Evolutionary conservation across 2,888 invertebrate genomes (phyloP).

Genomic region (Lycia hirtaria): DNA sequence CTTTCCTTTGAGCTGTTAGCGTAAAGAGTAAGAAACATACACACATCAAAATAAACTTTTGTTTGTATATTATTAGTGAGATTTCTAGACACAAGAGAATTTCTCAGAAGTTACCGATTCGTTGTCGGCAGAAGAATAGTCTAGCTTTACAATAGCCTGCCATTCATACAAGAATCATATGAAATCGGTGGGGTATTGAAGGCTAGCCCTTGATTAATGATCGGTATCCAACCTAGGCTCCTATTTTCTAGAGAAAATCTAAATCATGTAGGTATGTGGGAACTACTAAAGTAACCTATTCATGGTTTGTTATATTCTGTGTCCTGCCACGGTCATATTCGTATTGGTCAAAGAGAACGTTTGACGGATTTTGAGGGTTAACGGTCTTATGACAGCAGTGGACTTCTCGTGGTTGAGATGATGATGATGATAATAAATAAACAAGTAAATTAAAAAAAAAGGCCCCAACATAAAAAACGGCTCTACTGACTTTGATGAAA

Average conservation of each 20-base stretch:
- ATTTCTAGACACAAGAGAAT: neutral
- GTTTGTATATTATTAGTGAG: too few relatives aligned
- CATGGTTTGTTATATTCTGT: neutral
- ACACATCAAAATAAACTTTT: too few relatives aligned
- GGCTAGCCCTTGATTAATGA: conserved; percentile 12
- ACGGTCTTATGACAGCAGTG: too few relatives aligned
- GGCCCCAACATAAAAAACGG: too few relatives aligned
- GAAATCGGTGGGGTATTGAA: neutral
- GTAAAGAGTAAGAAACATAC: too few relatives aligned
- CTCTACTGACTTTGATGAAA: too few relatives aligned
- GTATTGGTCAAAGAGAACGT: too few relatives aligned
- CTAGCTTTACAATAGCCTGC: neutral
- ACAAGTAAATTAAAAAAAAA: too few relatives aligned
- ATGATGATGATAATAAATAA: too few relatives aligned
- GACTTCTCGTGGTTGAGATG: too few relatives aligned
- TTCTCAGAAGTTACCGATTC: neutral
- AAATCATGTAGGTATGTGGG: neutral
- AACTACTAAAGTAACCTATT: neutral
- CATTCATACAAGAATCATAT: conserved; percentile 6
- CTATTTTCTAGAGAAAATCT: conserved; percentile 4
- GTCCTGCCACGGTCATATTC: neutral
- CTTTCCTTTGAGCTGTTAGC: too few relatives aligned
- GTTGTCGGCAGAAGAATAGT: neutral
- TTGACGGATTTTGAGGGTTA: too few relatives aligned
- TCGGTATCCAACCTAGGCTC: neutral